Conservation (phyloP, 2,888 invertebrate species). For the Drosophila stalkeri region DNA sequence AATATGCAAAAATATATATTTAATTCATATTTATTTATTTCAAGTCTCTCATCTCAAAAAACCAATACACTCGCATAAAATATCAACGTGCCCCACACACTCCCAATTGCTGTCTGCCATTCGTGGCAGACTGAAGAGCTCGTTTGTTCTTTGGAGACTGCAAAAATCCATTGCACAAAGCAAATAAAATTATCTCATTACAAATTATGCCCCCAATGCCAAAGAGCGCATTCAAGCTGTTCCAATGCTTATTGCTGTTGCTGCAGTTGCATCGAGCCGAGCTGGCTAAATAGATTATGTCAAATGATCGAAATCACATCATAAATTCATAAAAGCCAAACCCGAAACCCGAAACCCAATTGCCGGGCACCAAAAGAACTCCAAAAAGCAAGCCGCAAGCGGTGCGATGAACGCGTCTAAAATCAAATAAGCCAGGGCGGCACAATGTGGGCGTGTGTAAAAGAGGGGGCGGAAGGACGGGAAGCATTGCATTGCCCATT, state of each 20-base stretch:
- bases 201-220: constrained; percentile 73
- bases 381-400: constrained; percentile 55
- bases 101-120: neutral
- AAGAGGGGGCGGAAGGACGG: neutral
- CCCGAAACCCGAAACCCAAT: constrained; percentile 25
- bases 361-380: constrained; percentile 17
- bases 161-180: constrained; percentile 73
- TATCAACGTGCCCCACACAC: neutral
- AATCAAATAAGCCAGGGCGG: constrained; percentile 76
- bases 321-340: constrained; percentile 75
- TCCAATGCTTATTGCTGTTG: neutral
- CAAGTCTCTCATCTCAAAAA: neutral
- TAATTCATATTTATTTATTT: no score
- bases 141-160: constrained; percentile 19
- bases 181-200: constrained; percentile 83
- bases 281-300: constrained; percentile 83
- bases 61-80: neutral
- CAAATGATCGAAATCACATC: constrained; percentile 85
- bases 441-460: constrained; percentile 67
- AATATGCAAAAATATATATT: no score
- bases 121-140: neutral
- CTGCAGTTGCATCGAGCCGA: constrained; percentile 47
- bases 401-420: constrained; percentile 73
- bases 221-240: constrained; percentile 16
- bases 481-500: neutral